Evolutionary conservation across 2,888 invertebrate species (phyloP), one percentile per base, ranked within the genome.

Genomic region (Mycogona germanica): DNA sequence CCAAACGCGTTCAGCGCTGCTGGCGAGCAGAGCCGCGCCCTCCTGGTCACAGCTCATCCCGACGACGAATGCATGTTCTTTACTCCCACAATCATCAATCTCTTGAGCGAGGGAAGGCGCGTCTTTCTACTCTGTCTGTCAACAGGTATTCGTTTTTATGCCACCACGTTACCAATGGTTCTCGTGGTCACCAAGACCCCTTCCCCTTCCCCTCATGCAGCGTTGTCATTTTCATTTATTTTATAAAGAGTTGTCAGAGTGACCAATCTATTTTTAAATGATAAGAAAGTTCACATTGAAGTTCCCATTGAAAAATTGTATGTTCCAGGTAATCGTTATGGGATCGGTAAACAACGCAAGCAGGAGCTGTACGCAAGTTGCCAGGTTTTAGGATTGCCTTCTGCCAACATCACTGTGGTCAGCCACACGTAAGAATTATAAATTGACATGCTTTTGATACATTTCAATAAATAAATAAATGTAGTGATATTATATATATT

Each of bases 11-110:
- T n/a, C n/a, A n/a, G n/a, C n/a, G n/a, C n/a, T n/a, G n/a, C n/a
- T n/a, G n/a, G n/a, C n/a, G n/a, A n/a, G n/a, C n/a, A n/a, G n/a
- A n/a, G n/a, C n/a, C n/a, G n/a, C n/a, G n/a, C n/a, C n/a, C n/a
- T 96, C 29, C 68, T 97, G 51, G 81, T 96, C 1, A 86, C 80
- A 41, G 93, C 97, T 23, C 98, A 98, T 74, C 97, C 97, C 17
- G 97, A 98, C 70, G 97, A 98, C 69, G 97, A 98, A 69, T 89
- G 89, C 63, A 96, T 98, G 97, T 98, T 98, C 70, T 98, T 98
- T 70, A 89, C 92, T 1, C 98, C 98, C 19, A 78, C 86, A 38
- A 79, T 92, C 59, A 76, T 84, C 59, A 76, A 82, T 66, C 71
- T 87, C 56, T 66, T 72, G 2, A 78, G 76, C n/a, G n/a, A 40